Evolutionary conservation across 2,888 invertebrate species (phyloP).

Genomic region (Megalurothrips usitatus): DNA sequence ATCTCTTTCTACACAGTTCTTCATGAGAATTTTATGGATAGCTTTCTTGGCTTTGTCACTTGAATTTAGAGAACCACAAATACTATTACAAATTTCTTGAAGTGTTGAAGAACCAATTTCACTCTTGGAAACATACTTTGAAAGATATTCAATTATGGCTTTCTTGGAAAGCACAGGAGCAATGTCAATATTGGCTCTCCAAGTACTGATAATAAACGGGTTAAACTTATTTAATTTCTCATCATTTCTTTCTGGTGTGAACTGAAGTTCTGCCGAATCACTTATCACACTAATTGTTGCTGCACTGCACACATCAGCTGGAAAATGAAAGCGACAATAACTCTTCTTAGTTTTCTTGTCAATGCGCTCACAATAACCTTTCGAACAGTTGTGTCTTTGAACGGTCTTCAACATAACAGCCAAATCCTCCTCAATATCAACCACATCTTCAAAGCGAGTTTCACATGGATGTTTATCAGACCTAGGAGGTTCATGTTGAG

Average conservation of each 20-base stretch:
- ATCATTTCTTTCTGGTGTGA: slow-evolving; percentile 30
- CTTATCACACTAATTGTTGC: background rate
- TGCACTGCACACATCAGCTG: background rate
- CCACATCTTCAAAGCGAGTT: background rate
- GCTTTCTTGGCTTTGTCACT: background rate
- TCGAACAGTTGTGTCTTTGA: background rate
- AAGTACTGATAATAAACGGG: slow-evolving; percentile 30
- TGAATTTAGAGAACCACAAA: background rate
- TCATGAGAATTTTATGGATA: slow-evolving; percentile 13
- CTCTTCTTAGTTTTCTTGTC: background rate
- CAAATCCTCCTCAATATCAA: background rate
- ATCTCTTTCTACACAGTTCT: slow-evolving; percentile 27
- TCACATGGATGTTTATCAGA: background rate
- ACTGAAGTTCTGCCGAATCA: background rate
- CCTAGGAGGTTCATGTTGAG: background rate
- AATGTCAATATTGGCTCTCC: slow-evolving; percentile 35
- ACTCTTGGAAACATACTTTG: slow-evolving; percentile 34
- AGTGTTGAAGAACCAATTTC: slow-evolving; percentile 24
- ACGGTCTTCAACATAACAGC: background rate
- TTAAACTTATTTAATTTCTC: background rate
- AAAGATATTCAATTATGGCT: slow-evolving; percentile 34
- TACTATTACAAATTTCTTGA: background rate
- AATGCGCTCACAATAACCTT: background rate
- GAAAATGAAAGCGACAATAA: slow-evolving; percentile 27
- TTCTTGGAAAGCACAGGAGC: slow-evolving; percentile 21